Evolutionary conservation across 1,140 invertebrate species (phyloP).

Genomic region (Glomeris maerens): DNA sequence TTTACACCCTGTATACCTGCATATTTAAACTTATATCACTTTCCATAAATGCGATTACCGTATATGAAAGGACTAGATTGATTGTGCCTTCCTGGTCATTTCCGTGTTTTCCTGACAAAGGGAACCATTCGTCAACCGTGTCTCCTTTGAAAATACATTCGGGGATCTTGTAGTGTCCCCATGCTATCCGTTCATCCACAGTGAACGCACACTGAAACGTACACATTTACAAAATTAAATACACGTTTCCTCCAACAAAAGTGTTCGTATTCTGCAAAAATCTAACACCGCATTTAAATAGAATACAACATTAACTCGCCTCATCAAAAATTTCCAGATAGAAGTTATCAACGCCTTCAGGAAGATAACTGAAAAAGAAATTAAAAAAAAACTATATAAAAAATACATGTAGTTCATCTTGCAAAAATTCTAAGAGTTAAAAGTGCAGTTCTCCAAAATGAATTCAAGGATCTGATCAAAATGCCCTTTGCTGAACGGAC

Average conservation of each 20-base stretch:
- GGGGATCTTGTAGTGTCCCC: conserved; percentile 68
- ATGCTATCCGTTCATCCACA: conserved; percentile 87
- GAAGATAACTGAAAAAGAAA: conserved; percentile 52
- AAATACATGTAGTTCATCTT: too few relatives aligned
- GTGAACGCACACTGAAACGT: conserved; percentile 65
- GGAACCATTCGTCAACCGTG: conserved; percentile 87
- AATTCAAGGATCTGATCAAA: too few relatives aligned
- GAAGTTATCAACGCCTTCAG: conserved; percentile 69
- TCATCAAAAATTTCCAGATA: conserved; percentile 94
- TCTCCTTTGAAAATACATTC: conserved; percentile 64
- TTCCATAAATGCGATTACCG: too few relatives aligned
- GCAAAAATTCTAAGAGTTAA: conserved; percentile 1
- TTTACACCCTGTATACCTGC: too few relatives aligned
- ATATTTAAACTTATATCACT: too few relatives aligned
- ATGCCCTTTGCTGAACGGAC: too few relatives aligned
- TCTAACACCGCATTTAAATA: too few relatives aligned
- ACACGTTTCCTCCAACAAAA: too few relatives aligned
- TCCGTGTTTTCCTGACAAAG: conserved; percentile 78
- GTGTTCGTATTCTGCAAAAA: too few relatives aligned
- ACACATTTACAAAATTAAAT: conserved; percentile 9
- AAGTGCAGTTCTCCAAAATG: too few relatives aligned
- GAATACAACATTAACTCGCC: too few relatives aligned
- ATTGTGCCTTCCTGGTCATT: conserved; percentile 77
- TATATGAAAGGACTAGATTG: conserved; percentile 41
- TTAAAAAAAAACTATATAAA: conserved; percentile 6